A percentile compares a stretch with the other conserved stretches of the same genome.
Conservation (phyloP, 2,797 vertebrate species). For the Botia kubotai region DNA sequence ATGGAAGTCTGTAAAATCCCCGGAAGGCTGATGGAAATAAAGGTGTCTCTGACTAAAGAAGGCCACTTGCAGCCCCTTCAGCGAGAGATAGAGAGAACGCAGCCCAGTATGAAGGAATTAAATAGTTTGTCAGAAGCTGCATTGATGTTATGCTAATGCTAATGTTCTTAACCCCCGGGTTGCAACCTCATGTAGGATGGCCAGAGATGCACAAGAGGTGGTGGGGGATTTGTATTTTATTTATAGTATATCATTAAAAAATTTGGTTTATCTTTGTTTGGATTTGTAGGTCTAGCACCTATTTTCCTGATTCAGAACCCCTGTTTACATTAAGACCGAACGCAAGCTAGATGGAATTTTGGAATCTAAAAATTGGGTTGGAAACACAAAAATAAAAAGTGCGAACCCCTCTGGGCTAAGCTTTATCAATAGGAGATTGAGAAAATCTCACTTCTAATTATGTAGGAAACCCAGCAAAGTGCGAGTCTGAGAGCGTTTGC, state of each 20-base stretch:
- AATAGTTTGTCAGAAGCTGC: background rate
- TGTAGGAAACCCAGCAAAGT: conserved; percentile 24
- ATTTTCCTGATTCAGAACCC: too few relatives aligned
- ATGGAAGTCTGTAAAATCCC: conserved; percentile 5
- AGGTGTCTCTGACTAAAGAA: conserved; percentile 6
- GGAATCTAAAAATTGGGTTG: background rate
- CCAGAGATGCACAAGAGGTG: background rate
- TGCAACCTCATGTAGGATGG: background rate
- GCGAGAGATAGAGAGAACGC: conserved; percentile 2
- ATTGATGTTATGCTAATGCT: conserved; percentile 18
- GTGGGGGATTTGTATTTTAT: background rate
- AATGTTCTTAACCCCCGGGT: background rate
- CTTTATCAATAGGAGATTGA: conserved; percentile 62
- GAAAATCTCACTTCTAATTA: conserved; percentile 60
- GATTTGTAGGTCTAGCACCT: too few relatives aligned
- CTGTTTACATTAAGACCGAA: background rate
- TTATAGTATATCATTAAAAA: too few relatives aligned
- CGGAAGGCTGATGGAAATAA: conserved; percentile 14
- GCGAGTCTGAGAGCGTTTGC: conserved; percentile 44
- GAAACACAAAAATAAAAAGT: background rate
- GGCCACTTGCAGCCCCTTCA: background rate
- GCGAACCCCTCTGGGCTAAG: background rate
- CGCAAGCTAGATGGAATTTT: background rate
- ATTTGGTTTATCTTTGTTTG: too few relatives aligned
- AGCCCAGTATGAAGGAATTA: conserved; percentile 37